phyloP scores from a whole-genome alignment of 2,113 vertebrate genomes.

The Myanophis thanlyinensis region DNA sequence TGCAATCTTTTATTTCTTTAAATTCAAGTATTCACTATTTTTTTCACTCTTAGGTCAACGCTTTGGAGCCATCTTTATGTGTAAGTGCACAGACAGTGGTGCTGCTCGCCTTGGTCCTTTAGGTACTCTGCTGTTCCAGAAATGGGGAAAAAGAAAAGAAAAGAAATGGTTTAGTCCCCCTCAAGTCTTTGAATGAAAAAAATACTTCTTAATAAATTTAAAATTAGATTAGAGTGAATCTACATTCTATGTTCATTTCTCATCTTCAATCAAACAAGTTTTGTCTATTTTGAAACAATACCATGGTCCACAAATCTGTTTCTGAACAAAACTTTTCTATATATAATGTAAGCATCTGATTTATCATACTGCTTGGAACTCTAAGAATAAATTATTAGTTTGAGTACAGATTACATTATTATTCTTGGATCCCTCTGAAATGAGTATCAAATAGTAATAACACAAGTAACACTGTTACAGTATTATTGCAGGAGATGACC shows the following conservation, averaged over 20 bases:
- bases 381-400: neutral
- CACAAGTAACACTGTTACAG: neutral
- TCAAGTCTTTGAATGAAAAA: neutral
- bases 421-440: neutral
- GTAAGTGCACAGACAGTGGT: neutral
- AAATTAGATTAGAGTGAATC: neutral
- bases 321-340: neutral
- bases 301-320: neutral
- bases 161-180: neutral
- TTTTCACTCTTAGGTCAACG: neutral
- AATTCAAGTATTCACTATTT: conserved; percentile 10
- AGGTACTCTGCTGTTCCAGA: neutral
- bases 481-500: neutral
- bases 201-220: neutral
- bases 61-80: neutral
- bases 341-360: neutral
- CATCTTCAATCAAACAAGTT: neutral
- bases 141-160: neutral
- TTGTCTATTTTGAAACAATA: neutral
- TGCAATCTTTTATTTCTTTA: conserved; percentile 18
- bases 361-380: neutral
- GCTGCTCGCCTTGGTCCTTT: neutral
- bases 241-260: neutral
- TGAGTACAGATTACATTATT: neutral
- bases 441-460: neutral